Base-by-base conservation (phyloP, 2,797 vertebrate genomes). In the Callimico goeldii region DNA sequence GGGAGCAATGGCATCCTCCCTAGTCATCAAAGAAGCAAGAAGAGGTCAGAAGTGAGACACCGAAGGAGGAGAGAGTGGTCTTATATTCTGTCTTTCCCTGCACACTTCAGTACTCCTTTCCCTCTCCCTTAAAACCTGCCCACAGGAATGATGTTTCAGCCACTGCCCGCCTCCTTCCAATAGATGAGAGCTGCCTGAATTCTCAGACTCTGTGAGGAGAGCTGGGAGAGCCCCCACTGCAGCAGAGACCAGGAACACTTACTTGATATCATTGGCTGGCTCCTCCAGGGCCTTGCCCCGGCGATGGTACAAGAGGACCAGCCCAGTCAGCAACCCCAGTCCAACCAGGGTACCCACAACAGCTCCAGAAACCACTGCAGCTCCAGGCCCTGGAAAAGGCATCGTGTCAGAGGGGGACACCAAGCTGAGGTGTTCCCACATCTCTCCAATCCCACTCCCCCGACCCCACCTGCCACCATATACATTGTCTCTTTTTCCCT, bases 211-310 rank as follows among this genome's bases (percentile, higher is more conserved):
- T 30, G 39, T 10, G 14, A 85, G 58, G 36, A 50, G 36, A 90
- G 39, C 81, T 30, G 36, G 46, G 28, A 82, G 73, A 84, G 10
- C 19, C 24, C 26, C 39, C 26, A 15, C 10, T 9, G 1, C 36
- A 24, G 26, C n/a, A 93, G 46, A 72, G 67, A 75, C 30, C 39
- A 58, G 33, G 46, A 26, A 52, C 75, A 72, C 99, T 99, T 98
- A 99, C 99, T 99, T 99, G 98, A 99, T 99, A 72, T 99, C 99
- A 1, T 99, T 99, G 97, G 99, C 99, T 75, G 98, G 98, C 91
- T 99, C 99, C 12, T 99, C 99, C 91, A 99, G 99, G 0, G 91
- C 99, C 94, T 99, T 99, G 84, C 98, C 98, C 92, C 98, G 99
- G 97, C 98, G 99, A 95, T 99, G 98, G 95, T 99, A 99, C 46